Evolutionary conservation across 1,140 invertebrate species (phyloP).

Genomic region (Apolygus lucorum): DNA sequence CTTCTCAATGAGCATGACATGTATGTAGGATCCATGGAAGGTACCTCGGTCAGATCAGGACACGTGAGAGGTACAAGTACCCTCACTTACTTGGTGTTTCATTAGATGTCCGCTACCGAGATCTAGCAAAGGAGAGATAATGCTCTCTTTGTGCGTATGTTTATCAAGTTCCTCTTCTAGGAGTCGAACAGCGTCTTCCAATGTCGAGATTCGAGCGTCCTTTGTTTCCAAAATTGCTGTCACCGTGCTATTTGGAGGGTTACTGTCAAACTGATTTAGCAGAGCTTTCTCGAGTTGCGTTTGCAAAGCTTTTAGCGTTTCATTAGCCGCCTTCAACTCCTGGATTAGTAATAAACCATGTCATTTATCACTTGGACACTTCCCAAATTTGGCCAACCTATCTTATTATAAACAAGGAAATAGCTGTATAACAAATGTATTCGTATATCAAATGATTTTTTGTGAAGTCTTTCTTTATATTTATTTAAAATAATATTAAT

Average conservation of each 20-base stretch:
- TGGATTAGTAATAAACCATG: slow-evolving; percentile 42
- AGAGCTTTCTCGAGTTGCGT: slow-evolving; percentile 63
- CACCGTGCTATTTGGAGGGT: slow-evolving; percentile 54
- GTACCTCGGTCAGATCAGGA: background rate
- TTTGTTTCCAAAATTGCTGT: slow-evolving; percentile 71
- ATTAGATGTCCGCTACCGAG: slow-evolving; percentile 33
- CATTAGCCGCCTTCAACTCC: slow-evolving; percentile 72
- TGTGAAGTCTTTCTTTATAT: too few species aligned
- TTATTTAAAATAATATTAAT: too few species aligned
- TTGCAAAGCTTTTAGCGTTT: slow-evolving; percentile 67
- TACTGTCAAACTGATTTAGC: slow-evolving; percentile 47
- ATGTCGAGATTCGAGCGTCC: slow-evolving; percentile 71
- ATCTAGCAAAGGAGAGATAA: slow-evolving; percentile 38
- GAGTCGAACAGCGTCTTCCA: slow-evolving; percentile 71
- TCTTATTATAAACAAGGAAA: too few species aligned
- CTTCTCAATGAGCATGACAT: too few species aligned
- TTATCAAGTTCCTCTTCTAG: slow-evolving; percentile 60
- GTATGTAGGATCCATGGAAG: too few species aligned
- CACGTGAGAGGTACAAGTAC: background rate
- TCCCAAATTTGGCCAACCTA: too few species aligned
- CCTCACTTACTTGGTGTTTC: slow-evolving; percentile 66
- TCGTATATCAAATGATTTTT: too few species aligned
- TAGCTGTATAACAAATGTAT: too few species aligned
- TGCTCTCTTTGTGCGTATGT: slow-evolving; percentile 41
- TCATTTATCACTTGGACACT: background rate